A percentile compares a stretch with the other conserved stretches of the same genome.
phyloP scores from a whole-genome alignment of 2,113 vertebrate genomes.

The Myanophis thanlyinensis region DNA sequence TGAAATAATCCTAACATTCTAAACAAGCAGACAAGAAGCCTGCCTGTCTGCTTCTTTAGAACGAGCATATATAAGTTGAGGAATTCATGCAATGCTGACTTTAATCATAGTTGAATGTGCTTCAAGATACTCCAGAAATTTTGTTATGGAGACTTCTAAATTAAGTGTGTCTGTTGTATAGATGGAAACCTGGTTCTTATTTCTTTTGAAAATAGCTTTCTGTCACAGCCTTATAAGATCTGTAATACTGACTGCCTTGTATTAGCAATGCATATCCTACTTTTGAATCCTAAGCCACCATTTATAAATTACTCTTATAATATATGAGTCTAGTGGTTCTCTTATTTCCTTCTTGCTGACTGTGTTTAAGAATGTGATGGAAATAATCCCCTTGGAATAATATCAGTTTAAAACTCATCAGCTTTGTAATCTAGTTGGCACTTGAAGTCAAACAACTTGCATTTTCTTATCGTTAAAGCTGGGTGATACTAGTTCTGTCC shows the following conservation, averaged over 20 bases:
- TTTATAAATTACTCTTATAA: not conserved
- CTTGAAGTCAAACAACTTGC: not conserved
- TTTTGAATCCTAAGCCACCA: not conserved
- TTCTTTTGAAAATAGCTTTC: not conserved
- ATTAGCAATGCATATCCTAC: not conserved
- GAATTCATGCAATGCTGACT: not conserved
- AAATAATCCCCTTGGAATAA: not conserved
- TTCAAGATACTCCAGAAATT: not conserved
- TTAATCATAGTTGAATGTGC: not conserved
- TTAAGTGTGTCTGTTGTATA: not conserved
- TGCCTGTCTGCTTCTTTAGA: not conserved
- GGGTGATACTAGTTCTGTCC: not conserved
- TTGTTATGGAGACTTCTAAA: not conserved
- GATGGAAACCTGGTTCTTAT: not conserved
- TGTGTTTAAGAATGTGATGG: conserved; percentile 26
- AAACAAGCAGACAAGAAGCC: not conserved
- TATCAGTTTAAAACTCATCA: not conserved
- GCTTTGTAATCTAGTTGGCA: conserved; percentile 5
- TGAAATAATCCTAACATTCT: not conserved
- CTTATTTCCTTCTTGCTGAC: conserved; percentile 14
- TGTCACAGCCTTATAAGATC: not conserved
- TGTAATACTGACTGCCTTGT: not conserved
- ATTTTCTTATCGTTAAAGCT: not conserved
- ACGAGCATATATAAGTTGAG: not conserved
- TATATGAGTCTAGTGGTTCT: not conserved